Conservation (phyloP, 2,888 invertebrate genomes). For the Tetranychus piercei region DNA sequence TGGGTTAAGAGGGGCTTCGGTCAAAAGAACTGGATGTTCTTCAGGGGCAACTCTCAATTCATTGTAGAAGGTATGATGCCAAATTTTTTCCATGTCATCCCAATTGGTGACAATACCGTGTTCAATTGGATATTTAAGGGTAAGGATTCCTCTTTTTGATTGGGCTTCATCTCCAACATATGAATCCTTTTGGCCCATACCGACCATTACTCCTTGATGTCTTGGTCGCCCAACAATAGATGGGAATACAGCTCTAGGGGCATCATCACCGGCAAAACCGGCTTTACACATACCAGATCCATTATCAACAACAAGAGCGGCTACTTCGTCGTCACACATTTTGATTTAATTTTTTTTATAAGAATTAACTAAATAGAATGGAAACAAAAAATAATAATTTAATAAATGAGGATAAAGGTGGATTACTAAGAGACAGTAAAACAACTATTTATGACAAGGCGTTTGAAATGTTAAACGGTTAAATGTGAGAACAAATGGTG, state of each 20-base stretch:
- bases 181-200: conserved; percentile 36
- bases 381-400: background rate
- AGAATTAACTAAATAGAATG: background rate
- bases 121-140: conserved; percentile 86
- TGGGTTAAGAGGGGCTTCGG: conserved; percentile 81
- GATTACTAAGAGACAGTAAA: too few relatives aligned
- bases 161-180: conserved; percentile 36
- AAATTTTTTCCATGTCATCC: conserved; percentile 98
- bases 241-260: conserved; percentile 45
- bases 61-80: conserved; percentile 98
- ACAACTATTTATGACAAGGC: too few relatives aligned
- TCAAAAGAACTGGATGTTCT: conserved; percentile 77
- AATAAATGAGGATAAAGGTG: background rate
- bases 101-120: conserved; percentile 95
- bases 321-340: conserved; percentile 90
- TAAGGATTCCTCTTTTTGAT: conserved; percentile 69
- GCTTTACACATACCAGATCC: conserved; percentile 86
- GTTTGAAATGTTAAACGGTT: too few relatives aligned
- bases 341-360: conserved; percentile 15
- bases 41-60: conserved; percentile 87
- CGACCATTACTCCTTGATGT: conserved; percentile 42
- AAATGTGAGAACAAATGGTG: too few relatives aligned
- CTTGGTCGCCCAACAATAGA: conserved; percentile 65
- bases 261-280: conserved; percentile 75
- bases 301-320: conserved; percentile 60